These are phyloP conservation scores for Puntigrus tetrazona DNA, from an alignment of 2,113 vertebrate genomes.

Conservation along the genomic window DNA sequence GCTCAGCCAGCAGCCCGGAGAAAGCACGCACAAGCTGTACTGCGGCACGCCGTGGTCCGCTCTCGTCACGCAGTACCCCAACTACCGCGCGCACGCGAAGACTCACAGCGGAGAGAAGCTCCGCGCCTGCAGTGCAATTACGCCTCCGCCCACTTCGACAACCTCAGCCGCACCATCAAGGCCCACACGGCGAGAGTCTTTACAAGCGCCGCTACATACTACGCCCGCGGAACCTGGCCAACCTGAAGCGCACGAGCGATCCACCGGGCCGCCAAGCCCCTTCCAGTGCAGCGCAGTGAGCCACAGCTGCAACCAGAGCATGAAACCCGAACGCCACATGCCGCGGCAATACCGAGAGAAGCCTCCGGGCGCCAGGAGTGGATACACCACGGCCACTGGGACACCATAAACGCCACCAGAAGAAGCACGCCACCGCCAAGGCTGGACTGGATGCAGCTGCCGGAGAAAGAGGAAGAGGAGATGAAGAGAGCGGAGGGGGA, in stretches of 20 bases:
- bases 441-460: conserved; percentile 81
- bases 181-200: conserved; percentile 92
- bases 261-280: conserved; percentile 94
- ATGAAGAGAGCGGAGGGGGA: conserved; percentile 52
- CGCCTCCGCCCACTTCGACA: conserved; percentile 93
- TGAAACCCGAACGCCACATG: conserved; percentile 99
- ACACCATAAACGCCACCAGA: conserved; percentile 98
- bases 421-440: conserved; percentile 88
- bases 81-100: conserved; percentile 97
- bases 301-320: conserved; percentile 99
- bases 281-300: conserved; percentile 93
- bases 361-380: conserved; percentile 88
- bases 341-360: conserved; percentile 94
- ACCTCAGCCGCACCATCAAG: conserved; percentile 93
- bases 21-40: conserved; percentile 83
- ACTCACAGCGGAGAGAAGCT: conserved; percentile 97
- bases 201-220: conserved; percentile 92
- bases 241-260: conserved; percentile 96
- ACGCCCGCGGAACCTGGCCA: conserved; percentile 95
- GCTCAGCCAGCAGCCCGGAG: conserved; percentile 52
- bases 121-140: conserved; percentile 92
- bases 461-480: conserved; percentile 57
- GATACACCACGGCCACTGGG: conserved; percentile 98
- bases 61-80: conserved; percentile 97
- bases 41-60: conserved; percentile 89